These are phyloP conservation scores for Heliothis virescens DNA, from an alignment of 1,140 invertebrate species.

Conservation along the genomic window DNA sequence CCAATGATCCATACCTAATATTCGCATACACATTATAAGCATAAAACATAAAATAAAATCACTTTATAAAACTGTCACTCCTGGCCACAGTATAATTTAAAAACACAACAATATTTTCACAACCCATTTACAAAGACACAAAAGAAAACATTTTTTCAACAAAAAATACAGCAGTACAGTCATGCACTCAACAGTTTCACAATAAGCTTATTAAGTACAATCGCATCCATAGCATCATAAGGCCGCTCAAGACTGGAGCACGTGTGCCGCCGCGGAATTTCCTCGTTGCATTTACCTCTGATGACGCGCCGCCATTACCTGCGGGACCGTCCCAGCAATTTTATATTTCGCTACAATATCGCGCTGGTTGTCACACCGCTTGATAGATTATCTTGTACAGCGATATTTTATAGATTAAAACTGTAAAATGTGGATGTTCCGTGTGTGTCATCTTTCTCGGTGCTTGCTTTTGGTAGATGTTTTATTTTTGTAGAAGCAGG, in stretches of 20 bases:
- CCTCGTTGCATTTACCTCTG: slow-evolving; percentile 64
- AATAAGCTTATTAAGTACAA: slow-evolving; percentile 46
- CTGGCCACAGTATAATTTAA: too few species aligned
- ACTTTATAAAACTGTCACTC: too few species aligned
- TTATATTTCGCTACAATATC: slow-evolving; percentile 58
- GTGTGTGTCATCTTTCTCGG: background rate
- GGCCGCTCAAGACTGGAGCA: slow-evolving; percentile 53
- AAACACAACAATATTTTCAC: too few species aligned
- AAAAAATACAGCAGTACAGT: slow-evolving; percentile 1
- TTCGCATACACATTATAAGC: too few species aligned
- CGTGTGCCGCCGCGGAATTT: slow-evolving; percentile 58
- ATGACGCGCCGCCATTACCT: slow-evolving; percentile 57
- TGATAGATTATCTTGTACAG: slow-evolving; percentile 52
- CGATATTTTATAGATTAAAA: slow-evolving; percentile 46
- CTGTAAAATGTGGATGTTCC: slow-evolving; percentile 6
- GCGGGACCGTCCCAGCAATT: slow-evolving; percentile 49
- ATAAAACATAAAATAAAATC: too few species aligned
- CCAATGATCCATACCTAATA: too few species aligned
- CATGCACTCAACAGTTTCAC: background rate
- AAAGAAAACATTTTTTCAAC: background rate
- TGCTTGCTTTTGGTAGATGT: background rate
- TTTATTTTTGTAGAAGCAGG: background rate
- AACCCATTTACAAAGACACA: background rate
- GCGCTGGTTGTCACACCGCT: slow-evolving; percentile 47
- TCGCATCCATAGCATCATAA: slow-evolving; percentile 41